These are phyloP conservation scores for Caradrina clavipalpis DNA, from an alignment of 2,888 invertebrate species.

Conservation along the genomic window DNA sequence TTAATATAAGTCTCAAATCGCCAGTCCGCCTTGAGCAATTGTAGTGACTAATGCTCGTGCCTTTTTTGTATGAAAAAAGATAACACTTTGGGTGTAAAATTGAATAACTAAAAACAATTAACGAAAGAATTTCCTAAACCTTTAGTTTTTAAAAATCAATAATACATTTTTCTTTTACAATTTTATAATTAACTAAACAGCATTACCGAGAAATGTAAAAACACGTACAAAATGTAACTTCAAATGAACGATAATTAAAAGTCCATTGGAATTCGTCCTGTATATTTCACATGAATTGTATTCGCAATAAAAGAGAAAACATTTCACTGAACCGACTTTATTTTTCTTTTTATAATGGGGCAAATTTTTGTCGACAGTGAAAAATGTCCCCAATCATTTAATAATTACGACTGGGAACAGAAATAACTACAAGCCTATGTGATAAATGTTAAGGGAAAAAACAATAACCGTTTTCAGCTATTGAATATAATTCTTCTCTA, in stretches of 20 bases:
- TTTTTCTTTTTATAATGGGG: conserved; percentile 12
- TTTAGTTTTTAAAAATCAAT: too few relatives aligned
- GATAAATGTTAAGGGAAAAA: not conserved
- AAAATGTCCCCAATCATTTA: conserved; percentile 16
- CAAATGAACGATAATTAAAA: conserved; percentile 39
- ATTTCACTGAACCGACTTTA: conserved; percentile 5
- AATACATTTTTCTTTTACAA: too few relatives aligned
- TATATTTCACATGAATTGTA: conserved; percentile 23
- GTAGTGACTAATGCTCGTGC: too few relatives aligned
- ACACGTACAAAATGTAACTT: conserved; percentile 4
- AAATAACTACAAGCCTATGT: not conserved
- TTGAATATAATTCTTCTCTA: not conserved
- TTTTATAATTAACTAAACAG: too few relatives aligned
- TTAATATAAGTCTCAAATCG: too few relatives aligned
- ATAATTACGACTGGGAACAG: conserved; percentile 12
- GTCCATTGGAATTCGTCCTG: conserved; percentile 17
- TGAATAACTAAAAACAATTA: too few relatives aligned
- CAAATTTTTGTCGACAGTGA: not conserved
- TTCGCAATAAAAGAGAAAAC: conserved; percentile 10
- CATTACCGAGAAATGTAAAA: not conserved
- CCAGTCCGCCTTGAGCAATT: too few relatives aligned
- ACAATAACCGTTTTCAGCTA: not conserved
- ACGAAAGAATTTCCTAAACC: too few relatives aligned
- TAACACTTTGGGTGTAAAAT: too few relatives aligned
- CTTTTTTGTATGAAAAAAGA: too few relatives aligned